A percentile compares a stretch with the other conserved stretches of the same genome.
phyloP scores from a whole-genome alignment of 2,888 invertebrate species.

The Neuroscelio doddi region DNA sequence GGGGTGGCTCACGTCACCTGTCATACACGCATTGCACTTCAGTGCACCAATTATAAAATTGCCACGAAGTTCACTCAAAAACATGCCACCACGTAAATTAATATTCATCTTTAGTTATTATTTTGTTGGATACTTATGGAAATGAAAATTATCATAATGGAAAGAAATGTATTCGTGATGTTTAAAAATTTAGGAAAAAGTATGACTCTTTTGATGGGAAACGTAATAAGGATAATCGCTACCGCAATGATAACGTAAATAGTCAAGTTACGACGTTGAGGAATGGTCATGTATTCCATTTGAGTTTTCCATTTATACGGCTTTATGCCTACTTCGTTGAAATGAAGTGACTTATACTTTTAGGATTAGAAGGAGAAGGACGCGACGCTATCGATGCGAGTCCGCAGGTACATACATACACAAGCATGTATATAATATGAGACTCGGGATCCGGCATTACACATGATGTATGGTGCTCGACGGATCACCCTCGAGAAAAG shows the following conservation, averaged over 20 bases:
- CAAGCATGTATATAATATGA: slow-evolving; percentile 62
- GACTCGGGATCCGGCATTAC: slow-evolving; percentile 69
- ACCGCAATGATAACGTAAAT: slow-evolving; percentile 45
- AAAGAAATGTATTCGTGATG: no score
- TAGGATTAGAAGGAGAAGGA: slow-evolving; percentile 50
- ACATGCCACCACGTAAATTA: no score
- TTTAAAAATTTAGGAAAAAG: no score
- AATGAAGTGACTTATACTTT: slow-evolving; percentile 52
- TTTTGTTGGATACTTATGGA: no score
- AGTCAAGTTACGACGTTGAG: slow-evolving; percentile 46
- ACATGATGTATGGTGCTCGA: slow-evolving; percentile 67
- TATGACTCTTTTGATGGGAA: no score
- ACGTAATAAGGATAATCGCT: slow-evolving; percentile 36
- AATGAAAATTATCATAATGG: no score
- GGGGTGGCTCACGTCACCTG: slow-evolving; percentile 33
- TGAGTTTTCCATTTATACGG: slow-evolving; percentile 54
- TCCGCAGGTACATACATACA: slow-evolving; percentile 43
- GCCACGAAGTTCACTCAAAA: no score
- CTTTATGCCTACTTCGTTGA: slow-evolving; percentile 49
- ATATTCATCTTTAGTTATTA: no score
- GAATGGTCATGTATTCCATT: slow-evolving; percentile 53
- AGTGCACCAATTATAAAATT: not conserved
- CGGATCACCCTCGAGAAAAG: slow-evolving; percentile 62
- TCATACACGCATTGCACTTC: not conserved
- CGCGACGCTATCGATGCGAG: slow-evolving; percentile 47